Conservation (phyloP, 2,113 vertebrate genomes). For the Chaetodon auriga region DNA sequence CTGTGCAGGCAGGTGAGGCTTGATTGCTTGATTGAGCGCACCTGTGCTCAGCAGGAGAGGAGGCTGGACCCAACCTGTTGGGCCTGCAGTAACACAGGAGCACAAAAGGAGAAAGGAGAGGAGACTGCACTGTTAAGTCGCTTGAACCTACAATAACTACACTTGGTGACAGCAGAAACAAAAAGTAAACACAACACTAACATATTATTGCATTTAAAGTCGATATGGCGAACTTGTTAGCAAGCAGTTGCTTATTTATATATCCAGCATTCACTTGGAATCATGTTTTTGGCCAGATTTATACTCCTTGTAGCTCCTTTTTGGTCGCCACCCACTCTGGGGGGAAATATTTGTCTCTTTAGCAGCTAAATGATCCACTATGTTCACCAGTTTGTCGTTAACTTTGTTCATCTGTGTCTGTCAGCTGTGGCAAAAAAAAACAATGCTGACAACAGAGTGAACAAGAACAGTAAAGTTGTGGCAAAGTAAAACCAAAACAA, state of each 20-base stretch:
- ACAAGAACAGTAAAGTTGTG: background rate
- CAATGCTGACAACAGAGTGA: background rate
- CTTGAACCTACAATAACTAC: background rate
- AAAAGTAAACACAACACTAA: background rate
- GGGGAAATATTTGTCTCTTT: background rate
- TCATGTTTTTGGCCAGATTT: background rate
- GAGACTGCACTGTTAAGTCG: too few relatives aligned
- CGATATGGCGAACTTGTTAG: background rate
- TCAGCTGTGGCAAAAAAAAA: background rate
- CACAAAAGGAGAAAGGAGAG: too few relatives aligned
- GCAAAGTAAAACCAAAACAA: background rate
- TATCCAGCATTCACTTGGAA: background rate
- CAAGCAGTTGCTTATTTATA: background rate
- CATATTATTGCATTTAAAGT: background rate
- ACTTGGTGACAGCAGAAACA: background rate
- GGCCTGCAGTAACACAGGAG: too few relatives aligned
- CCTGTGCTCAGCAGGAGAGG: too few relatives aligned
- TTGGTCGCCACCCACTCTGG: background rate
- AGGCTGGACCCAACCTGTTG: too few relatives aligned
- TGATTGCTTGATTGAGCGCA: too few relatives aligned
- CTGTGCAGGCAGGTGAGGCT: too few relatives aligned
- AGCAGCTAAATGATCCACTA: background rate
- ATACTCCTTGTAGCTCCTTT: background rate
- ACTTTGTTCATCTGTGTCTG: too few relatives aligned
- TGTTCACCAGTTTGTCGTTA: too few relatives aligned